phyloP scores from a whole-genome alignment of 30 jellyfish, hydroid and myxozoan species.

The Aurelia sp. region DNA sequence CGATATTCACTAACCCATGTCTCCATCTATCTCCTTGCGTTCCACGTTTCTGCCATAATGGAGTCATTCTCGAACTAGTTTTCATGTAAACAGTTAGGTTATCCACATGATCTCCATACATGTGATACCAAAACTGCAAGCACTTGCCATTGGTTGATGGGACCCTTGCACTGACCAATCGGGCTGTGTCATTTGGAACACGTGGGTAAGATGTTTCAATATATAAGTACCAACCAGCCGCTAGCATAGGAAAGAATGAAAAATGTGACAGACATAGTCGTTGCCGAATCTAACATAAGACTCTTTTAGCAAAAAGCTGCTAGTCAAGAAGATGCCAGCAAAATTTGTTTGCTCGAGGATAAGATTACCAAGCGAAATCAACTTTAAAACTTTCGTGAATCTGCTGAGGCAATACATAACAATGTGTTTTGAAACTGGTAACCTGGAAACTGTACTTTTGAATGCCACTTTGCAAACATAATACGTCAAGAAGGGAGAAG shows the following conservation, averaged over 20 bases:
- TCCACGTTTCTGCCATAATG: constrained; percentile 86
- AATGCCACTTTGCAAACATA: too few relatives aligned
- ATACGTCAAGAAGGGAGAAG: too few relatives aligned
- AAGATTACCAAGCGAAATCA: too few relatives aligned
- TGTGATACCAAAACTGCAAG: constrained; percentile 97
- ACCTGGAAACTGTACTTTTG: too few relatives aligned
- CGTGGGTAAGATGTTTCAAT: constrained; percentile 98
- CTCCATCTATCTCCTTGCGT: constrained; percentile 97
- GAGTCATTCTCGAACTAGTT: constrained; percentile 68
- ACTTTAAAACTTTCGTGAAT: too few relatives aligned
- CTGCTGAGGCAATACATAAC: too few relatives aligned
- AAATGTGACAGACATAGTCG: too few relatives aligned
- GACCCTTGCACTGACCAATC: constrained; percentile 72
- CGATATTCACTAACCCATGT: constrained; percentile 81
- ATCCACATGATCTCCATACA: constrained; percentile 98
- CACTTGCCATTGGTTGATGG: constrained; percentile 88
- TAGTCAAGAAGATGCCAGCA: too few relatives aligned
- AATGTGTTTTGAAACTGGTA: too few relatives aligned
- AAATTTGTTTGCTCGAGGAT: too few relatives aligned
- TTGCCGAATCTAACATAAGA: too few relatives aligned
- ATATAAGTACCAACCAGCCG: constrained; percentile 88
- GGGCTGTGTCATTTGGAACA: constrained; percentile 93
- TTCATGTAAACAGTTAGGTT: constrained; percentile 82
- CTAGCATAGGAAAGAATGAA: constrained; percentile 1
- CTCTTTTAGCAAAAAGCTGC: too few relatives aligned